Percentiles rank a stretch among this genome's conserved stretches.
Conservation (phyloP, 2,113 vertebrate genomes). For the Pelecanoides urinatrix region DNA sequence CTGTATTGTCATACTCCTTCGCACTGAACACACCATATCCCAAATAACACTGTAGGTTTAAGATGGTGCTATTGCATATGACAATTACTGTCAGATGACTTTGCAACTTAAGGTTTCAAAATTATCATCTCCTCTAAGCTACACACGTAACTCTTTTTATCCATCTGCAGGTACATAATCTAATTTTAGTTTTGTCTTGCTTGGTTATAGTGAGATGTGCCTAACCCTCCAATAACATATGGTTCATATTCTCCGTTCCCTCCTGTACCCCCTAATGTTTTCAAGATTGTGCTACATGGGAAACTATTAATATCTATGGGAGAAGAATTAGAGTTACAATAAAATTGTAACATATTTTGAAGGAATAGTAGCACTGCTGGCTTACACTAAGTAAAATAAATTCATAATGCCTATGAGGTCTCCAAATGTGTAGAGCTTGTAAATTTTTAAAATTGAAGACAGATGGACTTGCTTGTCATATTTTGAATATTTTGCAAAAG, state of each 20-base stretch:
- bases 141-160: neutral
- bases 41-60: neutral
- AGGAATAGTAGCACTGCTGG: constrained; percentile 60
- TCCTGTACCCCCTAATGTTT: constrained; percentile 60
- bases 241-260: constrained; percentile 59
- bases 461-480: neutral
- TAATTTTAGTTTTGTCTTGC: constrained; percentile 6
- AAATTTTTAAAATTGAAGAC: neutral
- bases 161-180: constrained; percentile 5
- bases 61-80: neutral
- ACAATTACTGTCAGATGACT: neutral
- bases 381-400: constrained; percentile 58
- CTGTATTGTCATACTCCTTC: neutral
- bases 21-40: neutral
- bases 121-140: neutral
- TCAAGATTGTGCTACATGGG: constrained; percentile 69
- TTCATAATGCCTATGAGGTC: constrained; percentile 33
- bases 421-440: neutral
- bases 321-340: constrained; percentile 70
- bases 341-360: constrained; percentile 68
- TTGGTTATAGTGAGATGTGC: neutral
- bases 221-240: constrained; percentile 35
- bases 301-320: constrained; percentile 68
- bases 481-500: constrained; percentile 7
- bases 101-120: constrained; percentile 21